phyloP scores from a whole-genome alignment of 2,888 invertebrate genomes.

The Omphaloscelis lunosa region DNA sequence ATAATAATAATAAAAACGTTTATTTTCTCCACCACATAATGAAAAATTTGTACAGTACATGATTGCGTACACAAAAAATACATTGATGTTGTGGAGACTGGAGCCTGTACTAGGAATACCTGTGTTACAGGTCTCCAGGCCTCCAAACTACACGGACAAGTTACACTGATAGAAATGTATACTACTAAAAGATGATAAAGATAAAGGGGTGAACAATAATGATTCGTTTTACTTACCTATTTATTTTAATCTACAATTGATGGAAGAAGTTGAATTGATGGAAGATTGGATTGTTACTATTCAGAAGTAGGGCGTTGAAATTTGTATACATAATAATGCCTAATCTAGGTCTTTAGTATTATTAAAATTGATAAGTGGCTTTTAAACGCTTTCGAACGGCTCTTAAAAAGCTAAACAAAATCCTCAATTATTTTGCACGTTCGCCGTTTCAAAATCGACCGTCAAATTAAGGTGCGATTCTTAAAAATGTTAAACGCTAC shows the following conservation, averaged over 20 bases:
- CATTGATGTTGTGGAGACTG: too few species aligned
- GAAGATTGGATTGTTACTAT: not conserved
- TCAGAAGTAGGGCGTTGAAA: constrained; percentile 9
- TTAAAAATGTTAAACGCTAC: constrained; percentile 37
- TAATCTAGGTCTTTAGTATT: constrained; percentile 16
- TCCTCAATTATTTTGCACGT: constrained; percentile 31
- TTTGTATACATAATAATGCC: not conserved
- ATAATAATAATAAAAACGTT: too few species aligned
- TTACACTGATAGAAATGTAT: too few species aligned
- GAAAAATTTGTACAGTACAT: too few species aligned
- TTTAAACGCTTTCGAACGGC: constrained; percentile 26
- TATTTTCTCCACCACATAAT: too few species aligned
- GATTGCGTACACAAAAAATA: too few species aligned
- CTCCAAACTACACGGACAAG: too few species aligned
- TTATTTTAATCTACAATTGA: not conserved
- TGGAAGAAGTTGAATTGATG: not conserved
- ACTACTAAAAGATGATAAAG: too few species aligned
- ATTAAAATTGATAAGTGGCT: constrained; percentile 5
- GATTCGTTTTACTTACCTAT: not conserved
- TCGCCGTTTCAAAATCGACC: constrained; percentile 14
- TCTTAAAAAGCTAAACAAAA: not conserved
- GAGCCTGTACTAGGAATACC: too few species aligned
- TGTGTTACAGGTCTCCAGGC: too few species aligned
- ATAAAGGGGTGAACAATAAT: too few species aligned
- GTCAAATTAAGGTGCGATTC: constrained; percentile 21